These are phyloP conservation scores for Mormyrus proboscirostris DNA, from an alignment of 2,797 vertebrate genomes.

Conservation along the genomic window DNA sequence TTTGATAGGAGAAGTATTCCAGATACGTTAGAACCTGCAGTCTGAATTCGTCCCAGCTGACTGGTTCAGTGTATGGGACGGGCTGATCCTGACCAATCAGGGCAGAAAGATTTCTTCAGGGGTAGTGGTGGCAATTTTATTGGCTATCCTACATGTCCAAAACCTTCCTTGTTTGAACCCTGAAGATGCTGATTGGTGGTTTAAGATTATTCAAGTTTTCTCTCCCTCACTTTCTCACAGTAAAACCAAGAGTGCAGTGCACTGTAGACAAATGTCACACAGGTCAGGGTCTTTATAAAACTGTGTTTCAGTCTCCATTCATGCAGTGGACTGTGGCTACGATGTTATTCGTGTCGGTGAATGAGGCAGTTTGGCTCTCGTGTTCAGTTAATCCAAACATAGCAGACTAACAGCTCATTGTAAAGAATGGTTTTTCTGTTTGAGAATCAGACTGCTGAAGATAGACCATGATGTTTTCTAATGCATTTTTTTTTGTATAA, in stretches of 20 bases:
- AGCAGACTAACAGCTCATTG: constrained; percentile 19
- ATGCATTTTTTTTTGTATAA: constrained; percentile 66
- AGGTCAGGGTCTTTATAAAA: neutral
- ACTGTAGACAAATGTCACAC: neutral
- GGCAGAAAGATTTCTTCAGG: neutral
- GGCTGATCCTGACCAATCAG: neutral
- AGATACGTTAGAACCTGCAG: neutral
- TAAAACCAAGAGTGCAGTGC: constrained; percentile 7
- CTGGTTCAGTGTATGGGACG: neutral
- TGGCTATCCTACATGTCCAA: neutral
- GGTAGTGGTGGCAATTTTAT: neutral
- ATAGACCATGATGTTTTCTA: constrained; percentile 57
- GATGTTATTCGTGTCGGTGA: constrained; percentile 17
- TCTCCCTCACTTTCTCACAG: neutral
- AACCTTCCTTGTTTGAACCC: neutral
- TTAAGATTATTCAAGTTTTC: neutral
- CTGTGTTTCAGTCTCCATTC: neutral
- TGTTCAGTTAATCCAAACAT: constrained; percentile 26
- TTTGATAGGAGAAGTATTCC: neutral
- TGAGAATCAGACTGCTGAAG: constrained; percentile 33
- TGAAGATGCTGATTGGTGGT: neutral
- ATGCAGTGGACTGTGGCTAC: neutral
- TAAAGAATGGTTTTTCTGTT: neutral
- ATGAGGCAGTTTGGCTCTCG: constrained; percentile 28
- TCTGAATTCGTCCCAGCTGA: neutral